Percentiles rank a stretch among this genome's conserved stretches.
phyloP scores from a whole-genome alignment of 2,797 vertebrate genomes.

The Spatula clypeata region DNA sequence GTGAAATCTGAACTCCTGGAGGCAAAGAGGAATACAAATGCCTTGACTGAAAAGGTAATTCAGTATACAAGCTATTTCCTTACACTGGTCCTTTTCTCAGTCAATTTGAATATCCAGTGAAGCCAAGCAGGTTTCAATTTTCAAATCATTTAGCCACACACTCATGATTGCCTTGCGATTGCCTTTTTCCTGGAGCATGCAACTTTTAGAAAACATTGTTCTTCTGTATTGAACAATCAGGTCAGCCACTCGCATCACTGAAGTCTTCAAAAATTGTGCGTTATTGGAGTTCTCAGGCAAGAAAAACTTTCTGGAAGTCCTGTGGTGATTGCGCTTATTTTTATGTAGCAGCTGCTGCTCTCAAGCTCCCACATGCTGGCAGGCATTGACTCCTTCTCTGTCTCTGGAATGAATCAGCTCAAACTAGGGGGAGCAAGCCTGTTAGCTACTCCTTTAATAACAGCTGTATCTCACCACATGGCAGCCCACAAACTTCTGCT shows the following conservation, averaged over 20 bases:
- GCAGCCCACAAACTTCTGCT: background rate
- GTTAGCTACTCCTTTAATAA: background rate
- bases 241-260: fast-evolving
- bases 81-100: background rate
- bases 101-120: background rate
- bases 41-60: background rate
- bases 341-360: background rate
- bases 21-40: slow-evolving; percentile 42
- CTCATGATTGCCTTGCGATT: background rate
- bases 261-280: background rate
- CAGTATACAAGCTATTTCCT: background rate
- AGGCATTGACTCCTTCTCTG: background rate
- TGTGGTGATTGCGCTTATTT: background rate
- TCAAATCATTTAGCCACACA: background rate
- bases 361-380: background rate
- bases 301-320: background rate
- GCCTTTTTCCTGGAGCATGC: background rate
- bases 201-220: background rate
- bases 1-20: slow-evolving; percentile 86
- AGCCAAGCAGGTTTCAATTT: background rate
- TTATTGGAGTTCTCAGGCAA: background rate
- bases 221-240: background rate
- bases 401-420: background rate
- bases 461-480: background rate
- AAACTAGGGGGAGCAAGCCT: background rate